Conservation (phyloP, 2,888 invertebrate species). For the Lepas anatifera region DNA sequence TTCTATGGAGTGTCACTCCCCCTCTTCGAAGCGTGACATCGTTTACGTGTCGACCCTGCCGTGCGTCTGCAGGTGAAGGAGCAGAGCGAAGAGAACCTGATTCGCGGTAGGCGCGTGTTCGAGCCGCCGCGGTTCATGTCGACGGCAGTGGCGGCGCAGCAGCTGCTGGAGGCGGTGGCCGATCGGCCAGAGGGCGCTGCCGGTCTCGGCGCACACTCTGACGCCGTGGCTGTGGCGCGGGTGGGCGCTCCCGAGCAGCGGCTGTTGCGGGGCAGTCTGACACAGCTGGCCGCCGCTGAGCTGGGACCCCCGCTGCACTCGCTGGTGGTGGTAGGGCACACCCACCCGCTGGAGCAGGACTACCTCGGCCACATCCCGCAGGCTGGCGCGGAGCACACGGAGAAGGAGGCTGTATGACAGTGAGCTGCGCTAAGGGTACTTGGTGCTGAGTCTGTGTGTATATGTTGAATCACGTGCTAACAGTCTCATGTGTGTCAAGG, state of each 20-base stretch:
- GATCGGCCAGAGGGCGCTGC: constrained; percentile 34
- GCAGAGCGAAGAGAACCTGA: constrained; percentile 84
- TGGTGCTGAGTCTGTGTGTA: no score
- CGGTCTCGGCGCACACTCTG: constrained; percentile 43
- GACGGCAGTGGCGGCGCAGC: constrained; percentile 70
- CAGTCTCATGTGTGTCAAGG: no score
- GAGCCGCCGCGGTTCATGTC: constrained; percentile 92
- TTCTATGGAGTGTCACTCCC: no score
- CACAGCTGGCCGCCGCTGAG: constrained; percentile 55
- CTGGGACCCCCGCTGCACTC: constrained; percentile 90
- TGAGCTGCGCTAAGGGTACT: no score
- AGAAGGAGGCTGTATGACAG: no score
- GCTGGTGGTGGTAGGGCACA: constrained; percentile 50
- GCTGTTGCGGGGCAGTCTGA: constrained; percentile 59
- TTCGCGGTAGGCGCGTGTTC: constrained; percentile 75
- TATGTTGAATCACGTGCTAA: no score
- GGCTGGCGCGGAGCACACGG: no score
- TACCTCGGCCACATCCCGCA: constrained; percentile 12
- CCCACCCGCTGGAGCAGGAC: constrained; percentile 24
- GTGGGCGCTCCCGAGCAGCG: constrained; percentile 73
- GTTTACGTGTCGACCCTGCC: no score
- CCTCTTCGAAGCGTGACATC: no score
- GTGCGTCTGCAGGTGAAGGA: constrained; percentile 77
- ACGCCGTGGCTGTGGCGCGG: constrained; percentile 77
- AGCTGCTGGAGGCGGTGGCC: constrained; percentile 63